Base-by-base conservation (phyloP, 2,888 invertebrate species). In the Piscicola geometra region DNA sequence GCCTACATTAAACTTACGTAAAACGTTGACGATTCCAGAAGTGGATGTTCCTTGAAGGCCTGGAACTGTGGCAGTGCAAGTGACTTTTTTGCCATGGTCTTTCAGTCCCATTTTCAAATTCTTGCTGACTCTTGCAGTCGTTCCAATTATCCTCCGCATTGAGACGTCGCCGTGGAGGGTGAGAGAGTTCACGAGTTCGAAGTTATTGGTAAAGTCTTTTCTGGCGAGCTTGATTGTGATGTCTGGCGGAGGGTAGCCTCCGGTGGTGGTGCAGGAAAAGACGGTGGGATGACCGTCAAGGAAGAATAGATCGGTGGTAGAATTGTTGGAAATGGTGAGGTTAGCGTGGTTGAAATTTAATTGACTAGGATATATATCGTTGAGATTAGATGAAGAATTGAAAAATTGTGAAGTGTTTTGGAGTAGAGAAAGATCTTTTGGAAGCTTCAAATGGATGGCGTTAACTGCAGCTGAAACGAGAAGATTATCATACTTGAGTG, bases 231-330 rank as follows among this genome's bases (percentile, higher is more conserved):
- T 60, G 32, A 76, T 66, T 18, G 66, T 47, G 41, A 76, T 47
- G 47, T 76, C 76, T 47, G 76, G 76, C 12, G 72, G 71, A 2
- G 76, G 76, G 35, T 76, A 76, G 25, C 76, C 76, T 9, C 76
- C 76, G n/a, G 30, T 71, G 66, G 76, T 56, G 33, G 25, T 71
- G 76, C 76, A 76, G 32, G 28, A 32, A 15, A 76, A 18, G 52
- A 60, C 25, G n/a, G 71, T 35, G 18, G 66, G 76, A 0, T 33
- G 30, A 25, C 52, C 52, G 33, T 75, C 75, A 12, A 33, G n/a
- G 75, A 75, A 70, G 25, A 30, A 18, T n/a, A 75, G 36, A 21
- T 56, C 5, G 25, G 5, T 56, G 21, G 3, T 3, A 56, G n/a
- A 21, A 25, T 5, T 5, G 5, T 56, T 56, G 60, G 41, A 9